Conservation (phyloP, 2,113 vertebrate species). For the Jaculus jaculus region DNA sequence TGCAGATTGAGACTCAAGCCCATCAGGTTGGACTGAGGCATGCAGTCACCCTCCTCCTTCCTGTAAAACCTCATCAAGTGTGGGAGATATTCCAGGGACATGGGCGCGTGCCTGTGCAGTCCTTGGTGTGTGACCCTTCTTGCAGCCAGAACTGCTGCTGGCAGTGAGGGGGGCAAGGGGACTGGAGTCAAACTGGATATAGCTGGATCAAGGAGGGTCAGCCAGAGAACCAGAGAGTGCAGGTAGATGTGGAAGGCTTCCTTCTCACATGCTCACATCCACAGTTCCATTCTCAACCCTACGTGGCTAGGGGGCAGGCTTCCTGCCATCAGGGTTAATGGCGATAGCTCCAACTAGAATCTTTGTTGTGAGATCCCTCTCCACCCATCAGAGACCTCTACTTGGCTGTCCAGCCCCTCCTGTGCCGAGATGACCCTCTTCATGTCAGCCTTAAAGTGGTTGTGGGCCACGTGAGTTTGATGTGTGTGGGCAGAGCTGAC, state of each 20-base stretch:
- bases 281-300: too few species aligned
- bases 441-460: fast-evolving
- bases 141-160: background rate
- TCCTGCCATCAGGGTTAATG: background rate
- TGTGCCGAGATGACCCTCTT: background rate
- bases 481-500: background rate
- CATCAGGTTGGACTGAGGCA: constrained; percentile 88
- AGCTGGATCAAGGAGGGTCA: background rate
- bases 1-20: constrained; percentile 93
- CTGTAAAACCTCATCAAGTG: constrained; percentile 87
- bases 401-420: fast-evolving
- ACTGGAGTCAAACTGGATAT: background rate
- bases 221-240: background rate
- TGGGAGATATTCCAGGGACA: constrained; percentile 83
- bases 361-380: background rate
- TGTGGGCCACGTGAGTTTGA: fast-evolving
- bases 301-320: background rate
- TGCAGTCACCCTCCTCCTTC: constrained; percentile 81
- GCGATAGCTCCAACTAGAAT: too few species aligned
- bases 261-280: fast-evolving
- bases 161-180: background rate
- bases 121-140: background rate
- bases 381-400: background rate
- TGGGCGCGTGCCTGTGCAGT: constrained; percentile 49
- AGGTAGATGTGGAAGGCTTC: background rate